Evolutionary conservation across 2,888 invertebrate species (phyloP).

Genomic region (Mythimna pallens): DNA sequence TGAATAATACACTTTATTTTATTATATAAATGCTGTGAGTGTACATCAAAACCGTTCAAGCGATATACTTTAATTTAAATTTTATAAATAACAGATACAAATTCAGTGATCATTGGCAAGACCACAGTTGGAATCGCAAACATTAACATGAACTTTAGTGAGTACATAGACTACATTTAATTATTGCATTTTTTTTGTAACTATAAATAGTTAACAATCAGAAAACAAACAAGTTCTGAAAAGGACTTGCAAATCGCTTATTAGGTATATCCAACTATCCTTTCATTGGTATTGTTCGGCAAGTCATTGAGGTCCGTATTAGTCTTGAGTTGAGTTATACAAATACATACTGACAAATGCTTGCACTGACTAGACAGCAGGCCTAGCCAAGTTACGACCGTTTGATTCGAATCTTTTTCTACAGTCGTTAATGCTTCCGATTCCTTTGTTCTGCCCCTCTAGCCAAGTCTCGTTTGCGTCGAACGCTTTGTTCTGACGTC

Average conservation of each 20-base stretch:
- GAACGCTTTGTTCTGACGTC: no score
- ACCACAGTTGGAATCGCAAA: slow-evolving; percentile 18
- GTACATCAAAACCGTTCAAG: slow-evolving; percentile 29
- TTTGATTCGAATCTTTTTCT: no score
- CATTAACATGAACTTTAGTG: slow-evolving; percentile 37
- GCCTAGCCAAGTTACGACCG: no score
- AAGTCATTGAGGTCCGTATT: no score
- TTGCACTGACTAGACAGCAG: no score
- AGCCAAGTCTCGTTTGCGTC: no score
- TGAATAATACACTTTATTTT: background rate
- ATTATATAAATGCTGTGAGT: background rate
- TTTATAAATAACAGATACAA: slow-evolving; percentile 9
- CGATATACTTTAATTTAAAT: background rate
- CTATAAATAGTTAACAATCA: background rate
- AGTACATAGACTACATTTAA: slow-evolving; percentile 19
- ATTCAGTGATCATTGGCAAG: background rate
- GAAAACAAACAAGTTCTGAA: no score
- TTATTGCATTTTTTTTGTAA: slow-evolving; percentile 15
- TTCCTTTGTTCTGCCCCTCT: no score
- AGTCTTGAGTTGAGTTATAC: no score
- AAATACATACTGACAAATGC: no score
- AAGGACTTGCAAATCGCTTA: background rate
- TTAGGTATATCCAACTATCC: background rate
- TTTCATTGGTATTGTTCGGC: no score
- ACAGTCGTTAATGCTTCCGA: no score